Evolutionary conservation across 2,888 invertebrate genomes (phyloP).

Genomic region (Autographa pulchrina): DNA sequence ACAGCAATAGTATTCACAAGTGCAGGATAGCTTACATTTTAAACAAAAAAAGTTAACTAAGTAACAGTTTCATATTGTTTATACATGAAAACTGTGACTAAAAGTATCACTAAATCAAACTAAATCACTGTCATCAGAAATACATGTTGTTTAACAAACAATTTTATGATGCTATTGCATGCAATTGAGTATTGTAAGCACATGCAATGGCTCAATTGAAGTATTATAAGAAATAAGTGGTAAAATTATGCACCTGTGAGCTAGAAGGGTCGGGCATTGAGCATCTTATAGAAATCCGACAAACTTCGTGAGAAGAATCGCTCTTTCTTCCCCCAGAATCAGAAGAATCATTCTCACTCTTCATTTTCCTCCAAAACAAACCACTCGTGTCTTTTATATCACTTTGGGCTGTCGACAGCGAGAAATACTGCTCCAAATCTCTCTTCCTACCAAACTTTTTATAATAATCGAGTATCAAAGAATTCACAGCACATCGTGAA

Average conservation of each 20-base stretch:
- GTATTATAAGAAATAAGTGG: neutral
- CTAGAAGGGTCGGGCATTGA: slow-evolving; percentile 74
- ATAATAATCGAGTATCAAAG: slow-evolving; percentile 91
- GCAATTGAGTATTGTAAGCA: no score
- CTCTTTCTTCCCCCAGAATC: slow-evolving; percentile 81
- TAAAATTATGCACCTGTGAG: slow-evolving; percentile 70
- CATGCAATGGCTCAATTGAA: neutral
- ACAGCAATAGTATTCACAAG: no score
- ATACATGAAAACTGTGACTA: no score
- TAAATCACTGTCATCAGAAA: no score
- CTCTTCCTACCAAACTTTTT: slow-evolving; percentile 91
- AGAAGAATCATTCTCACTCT: slow-evolving; percentile 80
- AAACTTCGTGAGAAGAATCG: slow-evolving; percentile 81
- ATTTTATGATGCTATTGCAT: no score
- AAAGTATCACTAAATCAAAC: no score
- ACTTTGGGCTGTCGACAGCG: slow-evolving; percentile 82
- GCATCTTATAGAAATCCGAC: slow-evolving; percentile 83
- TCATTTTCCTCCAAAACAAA: slow-evolving; percentile 84
- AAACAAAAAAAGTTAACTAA: no score
- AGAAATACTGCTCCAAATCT: slow-evolving; percentile 92
- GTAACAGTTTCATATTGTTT: no score
- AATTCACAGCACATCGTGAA: slow-evolving; percentile 76
- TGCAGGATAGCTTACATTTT: no score
- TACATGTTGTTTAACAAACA: no score
- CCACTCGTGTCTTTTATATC: slow-evolving; percentile 81